Evolutionary conservation across 2,113 vertebrate genomes (phyloP), one percentile per base, ranked within the genome.

Genomic region (Stomatorhinus ivindoensis): DNA sequence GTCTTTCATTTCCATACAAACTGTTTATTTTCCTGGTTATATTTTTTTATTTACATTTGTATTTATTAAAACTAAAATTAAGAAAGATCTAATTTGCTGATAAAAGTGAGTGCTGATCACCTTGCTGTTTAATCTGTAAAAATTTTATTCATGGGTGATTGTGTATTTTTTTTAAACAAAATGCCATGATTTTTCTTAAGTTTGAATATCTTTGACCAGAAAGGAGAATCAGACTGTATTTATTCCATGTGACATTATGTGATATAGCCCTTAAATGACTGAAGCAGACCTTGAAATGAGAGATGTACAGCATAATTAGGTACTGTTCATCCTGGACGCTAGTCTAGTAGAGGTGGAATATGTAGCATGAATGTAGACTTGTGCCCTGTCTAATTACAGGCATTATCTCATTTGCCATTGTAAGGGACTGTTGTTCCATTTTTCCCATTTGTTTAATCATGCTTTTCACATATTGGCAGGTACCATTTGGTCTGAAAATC

Each of bases 391-490:
- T 98, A 98, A 98, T 99, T 98, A 97, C 95, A 95, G 94, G 94
- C 96, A 97, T 97, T 97, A 97, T 97, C 96, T 94, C 94, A 96
- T 97, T 97, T 96, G 92, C 97, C 94, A 95, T 98, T 97, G 97
- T 97, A 96, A 96, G 95, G 95, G 94, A 96, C 97, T 96, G 94
- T 96, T 97, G 96, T 96, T 95, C 96, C 96, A 95, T 98, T 84
- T 97, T 97, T 97, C 73, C 97, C 96, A 97, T 97, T 98, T 97
- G 98, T 99, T 98, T 98, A 98, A 98, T 99, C 98, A 98, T 96
- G 97, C 96, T 97, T 97, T 97, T 97, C 95, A 95, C 96, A 97
- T 98, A 97, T 97, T 97, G 96, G 96, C 97, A 97, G 96, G 97
- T 95, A 96, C 96, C 94, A 95, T 97, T 97, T 97, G 96, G 95